Base-by-base conservation (phyloP, 2,888 invertebrate species). In the Pyrocoelia pectoralis region DNA sequence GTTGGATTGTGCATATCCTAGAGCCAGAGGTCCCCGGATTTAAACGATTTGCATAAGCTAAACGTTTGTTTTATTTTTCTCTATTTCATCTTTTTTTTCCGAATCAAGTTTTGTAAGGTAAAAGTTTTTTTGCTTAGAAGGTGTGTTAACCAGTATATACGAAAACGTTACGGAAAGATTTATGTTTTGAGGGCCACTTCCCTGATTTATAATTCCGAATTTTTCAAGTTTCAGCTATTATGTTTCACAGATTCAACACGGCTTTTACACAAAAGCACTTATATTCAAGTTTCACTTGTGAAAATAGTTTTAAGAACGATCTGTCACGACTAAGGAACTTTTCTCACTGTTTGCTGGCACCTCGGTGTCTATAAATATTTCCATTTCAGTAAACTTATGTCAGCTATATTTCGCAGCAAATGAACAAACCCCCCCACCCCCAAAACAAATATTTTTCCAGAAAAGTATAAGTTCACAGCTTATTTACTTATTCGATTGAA, bases 321-420 rank as follows among this genome's bases (percentile, higher is more conserved):
- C 63, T 63, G 63, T 63, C 63, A 63, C 55, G 54, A 58, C 63
- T 58, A 55, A 56, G 51, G 58, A 63, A 63, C 63, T 63, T 63
- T 63, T 63, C 63, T 58, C 63, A 63, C 63, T 63, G 63, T 63
- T 63, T 59, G 63, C 63, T 63, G 63, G 63, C 63, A 63, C 63
- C 63, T 63, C 58, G 40, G 55, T 63, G 63, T 63, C 63, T 63
- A 63, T 63, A 63, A 63, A 63, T 63, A 63, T 63, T 63, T 63
- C 63, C 63, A 63, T 63, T 59, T 59, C 63, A 58, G 58, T 59
- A 58, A 63, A 63, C 63, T 63, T 63, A 58, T 63, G 63, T 58
- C 58, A 58, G 51, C 58, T 58, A 63, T 55, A 59, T 55, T 63
- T 63, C 18, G 58, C 38, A 38, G 43, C 55, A 58, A 63, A 60